A percentile compares a stretch with the other conserved stretches of the same genome.
These are phyloP conservation scores for Loris lydekkerianus DNA, from an alignment of 2,797 vertebrate species.

Conservation along the genomic window DNA sequence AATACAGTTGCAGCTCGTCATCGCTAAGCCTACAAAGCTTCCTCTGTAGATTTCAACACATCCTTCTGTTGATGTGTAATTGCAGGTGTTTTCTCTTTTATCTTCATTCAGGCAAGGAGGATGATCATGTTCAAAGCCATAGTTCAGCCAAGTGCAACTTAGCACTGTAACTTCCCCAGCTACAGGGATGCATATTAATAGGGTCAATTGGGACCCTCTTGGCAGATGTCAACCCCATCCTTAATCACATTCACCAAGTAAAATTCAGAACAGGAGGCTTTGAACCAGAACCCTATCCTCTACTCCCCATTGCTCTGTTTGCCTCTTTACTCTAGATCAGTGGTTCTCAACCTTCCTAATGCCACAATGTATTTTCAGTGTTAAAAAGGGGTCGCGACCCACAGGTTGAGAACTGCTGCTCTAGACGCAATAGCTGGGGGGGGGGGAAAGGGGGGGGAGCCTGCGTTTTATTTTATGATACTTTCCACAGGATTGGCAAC, in stretches of 20 bases:
- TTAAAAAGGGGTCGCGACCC: too few relatives aligned
- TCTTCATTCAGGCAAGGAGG: constrained; percentile 56
- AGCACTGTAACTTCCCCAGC: not conserved
- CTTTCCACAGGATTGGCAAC: not conserved
- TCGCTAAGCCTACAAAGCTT: not conserved
- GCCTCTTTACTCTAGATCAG: not conserved
- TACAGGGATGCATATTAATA: not conserved
- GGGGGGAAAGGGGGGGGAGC: not conserved
- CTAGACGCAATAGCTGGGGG: too few relatives aligned
- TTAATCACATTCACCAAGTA: constrained; percentile 9
- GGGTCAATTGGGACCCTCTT: not conserved
- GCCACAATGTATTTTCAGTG: too few relatives aligned
- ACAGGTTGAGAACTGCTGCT: too few relatives aligned
- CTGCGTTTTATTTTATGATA: not conserved
- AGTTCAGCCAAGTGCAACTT: constrained; percentile 30
- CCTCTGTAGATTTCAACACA: not conserved
- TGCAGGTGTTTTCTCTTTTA: constrained; percentile 27
- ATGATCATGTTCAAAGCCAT: constrained; percentile 36
- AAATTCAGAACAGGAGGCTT: constrained; percentile 26
- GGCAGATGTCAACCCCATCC: not conserved
- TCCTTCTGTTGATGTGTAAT: not conserved
- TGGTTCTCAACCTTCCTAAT: too few relatives aligned
- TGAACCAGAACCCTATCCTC: not conserved
- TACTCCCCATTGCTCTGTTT: not conserved
- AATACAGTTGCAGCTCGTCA: not conserved